A percentile compares a stretch with the other conserved stretches of the same genome.
Evolutionary conservation across 1,140 invertebrate species (phyloP).

Genomic region (Panonychus citri): DNA sequence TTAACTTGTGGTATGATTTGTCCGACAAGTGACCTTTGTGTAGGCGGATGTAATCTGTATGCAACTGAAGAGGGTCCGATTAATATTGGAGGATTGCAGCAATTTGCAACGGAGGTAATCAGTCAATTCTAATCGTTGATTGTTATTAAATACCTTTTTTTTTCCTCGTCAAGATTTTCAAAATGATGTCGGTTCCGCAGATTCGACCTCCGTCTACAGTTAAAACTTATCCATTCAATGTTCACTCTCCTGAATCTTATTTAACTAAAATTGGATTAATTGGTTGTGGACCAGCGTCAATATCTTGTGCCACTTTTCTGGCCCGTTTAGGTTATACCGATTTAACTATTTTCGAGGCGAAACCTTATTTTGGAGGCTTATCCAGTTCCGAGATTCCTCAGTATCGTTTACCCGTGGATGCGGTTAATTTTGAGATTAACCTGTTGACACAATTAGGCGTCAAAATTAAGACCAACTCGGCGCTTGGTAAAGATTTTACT

Average conservation of each 20-base stretch:
- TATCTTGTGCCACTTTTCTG: constrained; percentile 87
- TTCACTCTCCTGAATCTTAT: constrained; percentile 28
- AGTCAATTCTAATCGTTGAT: not conserved
- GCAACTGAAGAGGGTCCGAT: constrained; percentile 89
- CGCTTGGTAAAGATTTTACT: constrained; percentile 22
- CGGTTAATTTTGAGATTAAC: constrained; percentile 78
- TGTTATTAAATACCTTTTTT: constrained; percentile 4
- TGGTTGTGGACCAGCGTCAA: constrained; percentile 84
- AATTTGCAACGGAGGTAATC: constrained; percentile 76
- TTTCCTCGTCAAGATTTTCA: constrained; percentile 39
- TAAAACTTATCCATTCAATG: constrained; percentile 12
- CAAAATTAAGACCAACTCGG: constrained; percentile 24
- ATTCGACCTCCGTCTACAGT: constrained; percentile 39
- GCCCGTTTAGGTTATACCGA: constrained; percentile 72
- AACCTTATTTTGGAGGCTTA: constrained; percentile 62
- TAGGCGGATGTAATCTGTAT: constrained; percentile 85
- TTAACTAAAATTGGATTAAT: constrained; percentile 60
- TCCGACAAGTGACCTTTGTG: constrained; percentile 90
- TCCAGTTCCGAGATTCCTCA: constrained; percentile 88
- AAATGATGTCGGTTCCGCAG: constrained; percentile 74
- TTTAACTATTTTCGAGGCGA: constrained; percentile 76
- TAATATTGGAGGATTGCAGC: constrained; percentile 92
- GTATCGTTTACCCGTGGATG: constrained; percentile 73
- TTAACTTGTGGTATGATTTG: constrained; percentile 98
- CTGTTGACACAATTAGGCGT: constrained; percentile 79